Evolutionary conservation across 2,888 invertebrate species (phyloP).

Genomic region (Harpalus rufipes): DNA sequence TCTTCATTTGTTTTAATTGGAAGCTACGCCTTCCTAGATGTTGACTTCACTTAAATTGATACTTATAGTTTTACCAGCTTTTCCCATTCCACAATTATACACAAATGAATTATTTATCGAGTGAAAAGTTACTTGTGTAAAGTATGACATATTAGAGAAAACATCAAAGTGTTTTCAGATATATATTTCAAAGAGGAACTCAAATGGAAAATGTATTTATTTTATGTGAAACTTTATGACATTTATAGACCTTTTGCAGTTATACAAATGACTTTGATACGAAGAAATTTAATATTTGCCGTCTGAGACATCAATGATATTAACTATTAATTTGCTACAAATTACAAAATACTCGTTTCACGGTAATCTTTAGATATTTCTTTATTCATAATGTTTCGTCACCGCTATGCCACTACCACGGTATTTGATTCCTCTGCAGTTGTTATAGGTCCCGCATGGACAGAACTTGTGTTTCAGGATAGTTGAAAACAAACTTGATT

Average conservation of each 20-base stretch:
- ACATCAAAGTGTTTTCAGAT: not conserved
- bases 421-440: not conserved
- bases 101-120: no score
- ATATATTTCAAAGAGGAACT: not conserved
- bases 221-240: not conserved
- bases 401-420: no score
- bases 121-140: not conserved
- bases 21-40: constrained; percentile 19
- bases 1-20: constrained; percentile 51
- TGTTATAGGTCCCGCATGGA: not conserved
- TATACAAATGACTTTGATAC: not conserved
- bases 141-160: not conserved
- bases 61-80: constrained; percentile 3
- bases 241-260: not conserved
- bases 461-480: constrained; percentile 47
- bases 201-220: not conserved
- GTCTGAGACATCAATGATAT: not conserved
- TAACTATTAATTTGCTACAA: no score
- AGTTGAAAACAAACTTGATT: constrained; percentile 62
- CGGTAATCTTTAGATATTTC: no score
- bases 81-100: not conserved
- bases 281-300: not conserved
- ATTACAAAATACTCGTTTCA: no score
- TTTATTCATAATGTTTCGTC: no score
- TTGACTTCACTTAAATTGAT: constrained; percentile 6